Base-by-base conservation (phyloP, 2,113 vertebrate species). In the Eupsittula cactorum region DNA sequence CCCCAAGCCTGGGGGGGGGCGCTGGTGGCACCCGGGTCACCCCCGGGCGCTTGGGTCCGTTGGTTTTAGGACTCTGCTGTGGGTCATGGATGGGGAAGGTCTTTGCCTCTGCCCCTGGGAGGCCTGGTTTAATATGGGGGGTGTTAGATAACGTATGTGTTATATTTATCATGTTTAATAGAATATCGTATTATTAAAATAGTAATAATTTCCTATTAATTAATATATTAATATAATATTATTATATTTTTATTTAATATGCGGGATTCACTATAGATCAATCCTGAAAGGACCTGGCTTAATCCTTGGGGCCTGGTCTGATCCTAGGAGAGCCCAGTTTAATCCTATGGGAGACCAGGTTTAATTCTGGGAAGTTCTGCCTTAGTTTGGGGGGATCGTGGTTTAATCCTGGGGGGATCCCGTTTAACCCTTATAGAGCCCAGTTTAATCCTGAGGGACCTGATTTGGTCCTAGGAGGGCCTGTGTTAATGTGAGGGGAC, bases 241-340 rank as follows among this genome's bases (percentile, higher is more conserved):
- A 19, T 18, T 11, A 55, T 31, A 19, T 19, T 53, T 55, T 31
- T 31, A 11, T 31, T 19, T 18, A 5, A 35, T 47, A n/a, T 24
- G 27, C 4, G 9, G 15, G 28, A 1, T 1, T 3, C 3, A 31
- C 12, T 31, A 18, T 8, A 11, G 28, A 0, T 63, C 9, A n/a
- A 33, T 10, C 62, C 33, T 23, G 15, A 28, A 24, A 29, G 17
- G 47, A n/a, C 3, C 21, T 53, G 11, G 15, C 27, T 69, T 69
- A 17, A 27, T 52, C 35, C 13, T 37, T 39, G 7, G 25, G 35
- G 8, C 5, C 19, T 10, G 2, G 8, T 55, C 46, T 64, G 39
- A 47, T 55, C 37, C n/a, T 29, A 11, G 27, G 35, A 14, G n/a
- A 18, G 27, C 18, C 21, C 19, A 19, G 67, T 35, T 57, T n/a